These are phyloP conservation scores for Tinea pellionella DNA, from an alignment of 2,888 invertebrate species.

Conservation along the genomic window DNA sequence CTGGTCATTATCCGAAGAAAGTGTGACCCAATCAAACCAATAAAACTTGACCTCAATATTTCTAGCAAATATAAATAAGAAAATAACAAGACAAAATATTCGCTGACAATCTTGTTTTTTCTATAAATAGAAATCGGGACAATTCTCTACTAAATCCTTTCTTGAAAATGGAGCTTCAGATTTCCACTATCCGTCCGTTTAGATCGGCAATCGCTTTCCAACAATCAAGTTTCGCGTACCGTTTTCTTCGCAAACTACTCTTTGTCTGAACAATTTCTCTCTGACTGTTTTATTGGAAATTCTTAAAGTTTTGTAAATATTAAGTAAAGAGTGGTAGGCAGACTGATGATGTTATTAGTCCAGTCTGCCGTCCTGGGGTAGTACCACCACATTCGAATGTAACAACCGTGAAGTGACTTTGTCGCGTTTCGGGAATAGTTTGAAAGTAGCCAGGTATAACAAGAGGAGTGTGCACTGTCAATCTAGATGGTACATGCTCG, in stretches of 20 bases:
- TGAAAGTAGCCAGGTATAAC: too few relatives aligned
- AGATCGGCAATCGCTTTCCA: slow-evolving; percentile 4
- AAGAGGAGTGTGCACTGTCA: too few relatives aligned
- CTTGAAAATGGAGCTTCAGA: background rate
- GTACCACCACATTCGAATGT: too few relatives aligned
- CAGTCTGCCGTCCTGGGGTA: too few relatives aligned
- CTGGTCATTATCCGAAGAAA: too few relatives aligned
- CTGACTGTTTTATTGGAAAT: background rate
- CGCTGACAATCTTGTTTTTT: background rate
- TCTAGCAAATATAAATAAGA: background rate
- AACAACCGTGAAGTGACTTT: too few relatives aligned
- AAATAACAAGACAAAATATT: background rate
- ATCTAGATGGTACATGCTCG: too few relatives aligned
- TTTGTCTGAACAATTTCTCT: background rate
- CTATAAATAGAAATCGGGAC: background rate
- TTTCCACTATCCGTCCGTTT: slow-evolving; percentile 6
- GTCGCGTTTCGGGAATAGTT: too few relatives aligned
- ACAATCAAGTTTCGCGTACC: background rate
- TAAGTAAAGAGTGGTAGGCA: too few relatives aligned
- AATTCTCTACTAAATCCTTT: background rate
- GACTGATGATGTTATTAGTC: too few relatives aligned
- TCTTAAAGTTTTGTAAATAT: background rate
- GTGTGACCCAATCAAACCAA: too few relatives aligned
- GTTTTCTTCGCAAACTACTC: background rate
- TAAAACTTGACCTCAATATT: too few relatives aligned